phyloP scores from a whole-genome alignment of 2,888 invertebrate genomes.

The Cephus sareptanus region DNA sequence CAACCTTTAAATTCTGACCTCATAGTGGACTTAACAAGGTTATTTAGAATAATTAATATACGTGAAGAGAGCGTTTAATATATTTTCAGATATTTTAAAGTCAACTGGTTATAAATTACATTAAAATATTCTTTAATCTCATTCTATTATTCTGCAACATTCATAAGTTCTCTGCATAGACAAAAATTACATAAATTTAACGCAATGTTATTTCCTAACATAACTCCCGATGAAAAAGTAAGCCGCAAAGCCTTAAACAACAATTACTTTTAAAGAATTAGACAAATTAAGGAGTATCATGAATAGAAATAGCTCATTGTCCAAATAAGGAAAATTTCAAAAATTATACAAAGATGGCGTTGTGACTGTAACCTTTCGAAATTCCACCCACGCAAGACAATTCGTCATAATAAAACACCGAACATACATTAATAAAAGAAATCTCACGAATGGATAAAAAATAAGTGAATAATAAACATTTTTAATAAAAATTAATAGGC shows the following conservation, averaged over 20 bases:
- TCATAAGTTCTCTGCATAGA: not conserved
- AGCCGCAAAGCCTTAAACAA: not conserved
- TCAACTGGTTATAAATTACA: not conserved
- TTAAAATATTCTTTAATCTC: not conserved
- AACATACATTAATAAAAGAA: not conserved
- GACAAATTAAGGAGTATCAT: not conserved
- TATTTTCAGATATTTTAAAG: not conserved
- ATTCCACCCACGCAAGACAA: not conserved
- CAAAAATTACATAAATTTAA: not conserved
- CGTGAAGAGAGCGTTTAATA: not conserved
- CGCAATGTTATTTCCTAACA: not conserved
- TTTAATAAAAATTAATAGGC: not conserved
- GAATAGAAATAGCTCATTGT: not conserved
- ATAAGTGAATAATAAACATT: not conserved
- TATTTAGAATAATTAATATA: not conserved
- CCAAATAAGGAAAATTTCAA: not conserved
- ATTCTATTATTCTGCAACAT: not conserved
- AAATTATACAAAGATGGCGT: not conserved
- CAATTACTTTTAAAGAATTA: not conserved
- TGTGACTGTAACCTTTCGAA: not conserved
- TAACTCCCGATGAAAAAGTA: not conserved
- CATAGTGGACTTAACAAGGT: not conserved
- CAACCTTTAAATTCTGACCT: not conserved
- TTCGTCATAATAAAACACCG: not conserved
- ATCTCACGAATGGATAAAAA: not conserved